A percentile compares a stretch with the other conserved stretches of the same genome.
Evolutionary conservation across 2,797 vertebrate genomes (phyloP).

Genomic region (Lithobates sylvaticus): DNA sequence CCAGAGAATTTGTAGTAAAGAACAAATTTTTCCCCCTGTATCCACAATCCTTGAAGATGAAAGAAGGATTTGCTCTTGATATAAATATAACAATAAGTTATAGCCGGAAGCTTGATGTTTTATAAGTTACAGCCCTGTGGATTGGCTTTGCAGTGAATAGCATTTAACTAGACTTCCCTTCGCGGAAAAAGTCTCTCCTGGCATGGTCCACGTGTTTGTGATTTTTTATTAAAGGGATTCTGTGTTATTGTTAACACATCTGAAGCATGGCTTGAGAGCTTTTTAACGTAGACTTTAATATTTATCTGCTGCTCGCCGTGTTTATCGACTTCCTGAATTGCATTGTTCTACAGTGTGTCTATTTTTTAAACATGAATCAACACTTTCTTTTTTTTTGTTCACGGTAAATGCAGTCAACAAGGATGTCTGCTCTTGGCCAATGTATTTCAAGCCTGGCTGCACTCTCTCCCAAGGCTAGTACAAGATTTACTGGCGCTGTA

Average conservation of each 20-base stretch:
- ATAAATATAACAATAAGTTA: slow-evolving; percentile 41
- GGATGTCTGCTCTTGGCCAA: slow-evolving; percentile 52
- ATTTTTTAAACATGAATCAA: slow-evolving; percentile 63
- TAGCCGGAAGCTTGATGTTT: slow-evolving; percentile 30
- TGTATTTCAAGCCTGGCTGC: slow-evolving; percentile 60
- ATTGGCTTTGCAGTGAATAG: slow-evolving; percentile 22
- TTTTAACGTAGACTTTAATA: slow-evolving; percentile 52
- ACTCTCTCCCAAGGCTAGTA: slow-evolving; percentile 53
- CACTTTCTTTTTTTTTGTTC: slow-evolving; percentile 53
- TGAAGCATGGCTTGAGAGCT: slow-evolving; percentile 28
- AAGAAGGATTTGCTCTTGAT: slow-evolving; percentile 18
- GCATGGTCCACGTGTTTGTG: slow-evolving; percentile 25
- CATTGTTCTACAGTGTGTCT: slow-evolving; percentile 59
- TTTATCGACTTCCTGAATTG: slow-evolving; percentile 56
- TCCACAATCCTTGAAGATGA: slow-evolving; percentile 27
- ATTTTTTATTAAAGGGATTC: slow-evolving; percentile 47
- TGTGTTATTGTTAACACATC: slow-evolving; percentile 51
- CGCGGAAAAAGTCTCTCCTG: slow-evolving; percentile 32
- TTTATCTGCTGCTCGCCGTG: slow-evolving; percentile 46
- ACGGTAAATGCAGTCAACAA: slow-evolving; percentile 55
- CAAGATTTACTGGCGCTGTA: slow-evolving; percentile 59
- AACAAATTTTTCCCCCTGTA: neutral
- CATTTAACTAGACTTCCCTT: slow-evolving; percentile 42
- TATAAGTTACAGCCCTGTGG: slow-evolving; percentile 47
- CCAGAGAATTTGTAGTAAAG: too few species aligned